phyloP scores from a whole-genome alignment of 2,113 vertebrate genomes.

The Thymallus thymallus region DNA sequence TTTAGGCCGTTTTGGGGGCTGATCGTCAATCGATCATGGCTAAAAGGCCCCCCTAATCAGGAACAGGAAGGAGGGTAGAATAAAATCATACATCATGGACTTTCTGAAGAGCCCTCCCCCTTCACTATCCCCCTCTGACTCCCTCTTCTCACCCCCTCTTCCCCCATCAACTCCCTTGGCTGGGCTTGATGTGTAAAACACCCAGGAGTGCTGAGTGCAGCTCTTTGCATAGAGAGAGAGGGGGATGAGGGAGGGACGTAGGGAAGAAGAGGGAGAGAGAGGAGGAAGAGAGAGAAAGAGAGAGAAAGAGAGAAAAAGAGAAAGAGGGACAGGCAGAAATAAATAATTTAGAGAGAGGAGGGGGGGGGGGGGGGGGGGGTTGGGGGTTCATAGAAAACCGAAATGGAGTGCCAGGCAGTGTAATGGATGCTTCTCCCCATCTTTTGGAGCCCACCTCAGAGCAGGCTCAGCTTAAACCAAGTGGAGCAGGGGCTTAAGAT shows the following conservation, averaged over 20 bases:
- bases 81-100: conserved; percentile 64
- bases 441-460: conserved; percentile 12
- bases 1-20: conserved; percentile 57
- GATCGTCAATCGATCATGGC: conserved; percentile 59
- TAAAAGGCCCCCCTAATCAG: conserved; percentile 70
- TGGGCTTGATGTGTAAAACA: conserved; percentile 54
- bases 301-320: neutral
- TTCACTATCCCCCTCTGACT: conserved; percentile 7
- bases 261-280: neutral
- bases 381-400: too few relatives aligned
- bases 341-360: too few relatives aligned
- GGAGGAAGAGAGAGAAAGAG: neutral
- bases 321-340: too few relatives aligned
- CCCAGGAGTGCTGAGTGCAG: conserved; percentile 29
- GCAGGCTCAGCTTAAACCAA: conserved; percentile 15
- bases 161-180: conserved; percentile 2
- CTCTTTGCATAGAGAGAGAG: conserved; percentile 37
- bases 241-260: conserved; percentile 10
- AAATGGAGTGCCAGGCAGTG: too few relatives aligned
- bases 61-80: conserved; percentile 66
- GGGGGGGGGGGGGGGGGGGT: too few relatives aligned
- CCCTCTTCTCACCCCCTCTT: neutral
- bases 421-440: neutral
- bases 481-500: conserved; percentile 17
- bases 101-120: conserved; percentile 31